A percentile compares a stretch with the other conserved stretches of the same genome.
Conservation (phyloP, 2,888 invertebrate species). For the Carpatolechia fugitivella region DNA sequence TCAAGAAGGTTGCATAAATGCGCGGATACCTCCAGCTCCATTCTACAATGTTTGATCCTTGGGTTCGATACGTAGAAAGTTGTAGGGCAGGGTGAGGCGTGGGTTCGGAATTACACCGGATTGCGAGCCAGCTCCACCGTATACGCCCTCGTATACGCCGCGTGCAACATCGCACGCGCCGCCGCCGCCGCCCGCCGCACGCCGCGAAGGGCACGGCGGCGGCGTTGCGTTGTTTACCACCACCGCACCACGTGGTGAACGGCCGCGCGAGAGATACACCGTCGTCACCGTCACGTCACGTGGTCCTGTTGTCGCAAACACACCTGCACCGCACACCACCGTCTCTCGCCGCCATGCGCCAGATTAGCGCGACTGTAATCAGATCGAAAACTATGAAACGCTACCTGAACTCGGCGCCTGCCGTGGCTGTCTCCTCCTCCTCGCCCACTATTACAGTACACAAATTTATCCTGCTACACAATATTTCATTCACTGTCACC, state of each 20-base stretch:
- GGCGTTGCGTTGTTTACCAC: constrained; percentile 65
- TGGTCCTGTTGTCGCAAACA: constrained; percentile 51
- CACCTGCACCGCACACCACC: constrained; percentile 40
- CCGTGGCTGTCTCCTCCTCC: constrained; percentile 60
- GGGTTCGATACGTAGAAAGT: too few species aligned
- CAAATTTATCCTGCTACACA: constrained; percentile 32
- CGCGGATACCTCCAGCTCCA: too few species aligned
- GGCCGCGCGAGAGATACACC: constrained; percentile 42
- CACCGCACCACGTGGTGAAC: constrained; percentile 64
- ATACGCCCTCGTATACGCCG: too few species aligned
- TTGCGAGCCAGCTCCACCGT: too few species aligned
- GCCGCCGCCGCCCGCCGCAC: neutral
- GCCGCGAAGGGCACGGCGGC: constrained; percentile 36
- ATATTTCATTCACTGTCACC: constrained; percentile 47
- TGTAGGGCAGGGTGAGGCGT: too few species aligned
- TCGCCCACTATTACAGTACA: constrained; percentile 46
- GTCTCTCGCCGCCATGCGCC: constrained; percentile 35
- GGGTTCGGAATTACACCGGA: too few species aligned
- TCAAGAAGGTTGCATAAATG: too few species aligned
- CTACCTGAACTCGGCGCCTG: constrained; percentile 73
- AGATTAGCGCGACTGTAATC: constrained; percentile 52
- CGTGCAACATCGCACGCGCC: too few species aligned
- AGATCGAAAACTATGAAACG: constrained; percentile 63
- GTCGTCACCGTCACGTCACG: too few species aligned
- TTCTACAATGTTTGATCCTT: too few species aligned